Evolutionary conservation across 2,888 invertebrate species (phyloP), one percentile per base, ranked within the genome.

Genomic region (Apotomis turbidana): DNA sequence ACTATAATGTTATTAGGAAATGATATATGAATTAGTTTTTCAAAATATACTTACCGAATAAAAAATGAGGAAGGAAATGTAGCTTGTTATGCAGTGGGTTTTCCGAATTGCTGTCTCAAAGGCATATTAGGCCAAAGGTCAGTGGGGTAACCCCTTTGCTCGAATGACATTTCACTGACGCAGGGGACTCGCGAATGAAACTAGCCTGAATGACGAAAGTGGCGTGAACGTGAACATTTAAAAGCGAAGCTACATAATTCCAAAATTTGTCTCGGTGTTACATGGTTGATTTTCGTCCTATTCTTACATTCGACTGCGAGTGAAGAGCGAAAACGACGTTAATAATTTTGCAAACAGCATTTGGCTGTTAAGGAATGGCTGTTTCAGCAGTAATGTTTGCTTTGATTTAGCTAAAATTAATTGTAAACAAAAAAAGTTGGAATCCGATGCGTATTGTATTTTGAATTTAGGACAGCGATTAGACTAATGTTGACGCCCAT

Each of bases 71-170:
- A 54, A 64, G 54, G 52, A n/a, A 51, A 36, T 52, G 27, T 46
- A 52, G 38, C 38, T 13, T 44, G 12, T 41, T 36, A 36, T n/a
- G n/a, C 38, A 9, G n/a, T 38, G 49, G 49, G 6, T 41, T 44
- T 6, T 49, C 12, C 6, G 13, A 41, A 41, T 41, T 0, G 41
- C 41, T 12, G 44, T 12, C 12, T 55, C 44, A 44, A 64, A 64
- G 54, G 55, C 46, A 15, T 52, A 52, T 10, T 13, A 46, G 55
- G 27, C n/a, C 66, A 66, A 46, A 66, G 66, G 66, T 66, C 15
- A 66, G 66, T 66, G 55, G 64, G 55, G 27, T 54, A 57, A 46
- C 64, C 12, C 13, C 51, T 61, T 8, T 10, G 27, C 27, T 36
- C 49, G 49, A 10, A 49, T 49, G 9, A 49, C 49, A 49, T 49